phyloP scores from a whole-genome alignment of 2,113 vertebrate genomes.

The Canis aureus region DNA sequence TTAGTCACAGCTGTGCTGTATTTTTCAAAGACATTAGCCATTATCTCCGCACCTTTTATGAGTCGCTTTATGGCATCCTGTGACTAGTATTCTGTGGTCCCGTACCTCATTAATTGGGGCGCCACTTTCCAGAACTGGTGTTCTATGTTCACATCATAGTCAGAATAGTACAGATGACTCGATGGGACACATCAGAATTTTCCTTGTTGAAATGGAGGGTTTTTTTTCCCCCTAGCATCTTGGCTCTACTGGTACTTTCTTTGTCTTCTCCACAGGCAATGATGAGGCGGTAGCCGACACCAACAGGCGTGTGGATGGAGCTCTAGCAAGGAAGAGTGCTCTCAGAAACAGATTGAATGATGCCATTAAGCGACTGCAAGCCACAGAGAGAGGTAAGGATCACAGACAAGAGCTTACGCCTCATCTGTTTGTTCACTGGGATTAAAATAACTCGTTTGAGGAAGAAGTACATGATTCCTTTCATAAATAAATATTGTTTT shows the following conservation, averaged over 20 bases:
- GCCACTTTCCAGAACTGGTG: not conserved
- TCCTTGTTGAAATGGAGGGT: not conserved
- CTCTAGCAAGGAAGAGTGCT: conserved; percentile 87
- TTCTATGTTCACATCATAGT: not conserved
- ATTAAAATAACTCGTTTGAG: not conserved
- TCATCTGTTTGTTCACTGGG: conserved; percentile 12
- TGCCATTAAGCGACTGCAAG: conserved; percentile 86
- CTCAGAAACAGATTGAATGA: conserved; percentile 87
- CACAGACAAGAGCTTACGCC: not conserved
- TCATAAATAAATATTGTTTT: conserved; percentile 22
- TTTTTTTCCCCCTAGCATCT: not conserved
- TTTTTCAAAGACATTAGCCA: conserved; percentile 19
- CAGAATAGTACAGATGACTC: not conserved
- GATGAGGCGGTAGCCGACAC: conserved; percentile 87
- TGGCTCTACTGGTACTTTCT: not conserved
- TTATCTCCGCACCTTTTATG: not conserved
- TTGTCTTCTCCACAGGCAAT: conserved; percentile 86
- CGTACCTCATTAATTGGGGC: not conserved
- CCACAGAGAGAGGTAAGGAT: conserved; percentile 90
- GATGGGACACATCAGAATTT: not conserved
- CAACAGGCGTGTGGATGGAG: conserved; percentile 89
- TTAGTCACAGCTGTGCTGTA: not conserved
- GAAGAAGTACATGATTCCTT: not conserved
- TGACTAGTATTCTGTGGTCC: not conserved
- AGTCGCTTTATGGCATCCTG: not conserved